Base-by-base conservation (phyloP, 2,113 vertebrate species). In the Piliocolobus tephrosceles region DNA sequence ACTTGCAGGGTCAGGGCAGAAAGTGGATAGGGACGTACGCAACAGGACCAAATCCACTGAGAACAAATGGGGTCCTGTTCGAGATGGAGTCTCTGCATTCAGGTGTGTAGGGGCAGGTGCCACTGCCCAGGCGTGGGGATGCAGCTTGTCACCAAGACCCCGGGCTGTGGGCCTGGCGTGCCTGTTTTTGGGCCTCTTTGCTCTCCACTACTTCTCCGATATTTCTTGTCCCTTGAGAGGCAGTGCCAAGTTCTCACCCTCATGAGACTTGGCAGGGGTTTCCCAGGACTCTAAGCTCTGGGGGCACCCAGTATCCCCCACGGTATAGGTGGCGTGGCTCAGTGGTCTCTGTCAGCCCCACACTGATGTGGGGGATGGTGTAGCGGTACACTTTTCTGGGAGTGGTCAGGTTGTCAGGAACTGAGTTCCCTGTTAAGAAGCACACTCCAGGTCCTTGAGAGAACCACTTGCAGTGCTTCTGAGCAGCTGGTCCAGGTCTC, bases 11-110 rank as follows among this genome's bases (percentile, higher is more conserved):
- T 32, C 5, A 9, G 40, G 57, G 27, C 2, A 58, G 64, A 40
- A 14, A 35, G 16, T 0, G 9, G 9, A 27, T 27, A 32, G 64
- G 52, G 47, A 1, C 1, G 5, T 45, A 23, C 45, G 23, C 9
- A 3, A 5, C 32, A 43, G 7, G 2, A 35, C 52, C 61, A 64
- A 20, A 20, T 16, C 7, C 25, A 2, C 3, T 13, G 17, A 3
- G 25, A n/a, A 38, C 38, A 30, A 1, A 17, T 9, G 4, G 72
- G 68, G 1, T 16, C 11, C 66, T 32, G 52, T 84, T 52, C 6
- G 14, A 45, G 55, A 40, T 18, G n/a, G 45, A 23, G 2, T 66
- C 47, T 87, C 22, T 12, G 35, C 20, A 27, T 20, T 35, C 2
- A 3, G 50, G 30, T 61, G 25, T 86, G 81, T 81, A 87, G 52